Evolutionary conservation across 64 coral and sea anemone genomes (phyloP), one percentile per base, ranked within the genome.

Genomic region (Astreopora myriophthalma): DNA sequence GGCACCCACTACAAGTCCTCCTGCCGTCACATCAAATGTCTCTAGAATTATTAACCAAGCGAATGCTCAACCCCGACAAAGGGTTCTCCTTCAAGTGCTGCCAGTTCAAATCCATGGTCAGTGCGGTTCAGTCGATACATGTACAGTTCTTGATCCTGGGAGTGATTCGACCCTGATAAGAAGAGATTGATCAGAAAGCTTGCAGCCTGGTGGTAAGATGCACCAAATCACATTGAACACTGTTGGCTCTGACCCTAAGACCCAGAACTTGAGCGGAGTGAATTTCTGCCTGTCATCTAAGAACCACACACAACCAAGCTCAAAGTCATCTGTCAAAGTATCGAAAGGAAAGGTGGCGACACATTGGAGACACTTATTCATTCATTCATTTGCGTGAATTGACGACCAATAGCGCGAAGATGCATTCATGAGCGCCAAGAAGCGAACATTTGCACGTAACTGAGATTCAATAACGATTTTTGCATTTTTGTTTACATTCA

Each of bases 111-210:
- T 75, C 35, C 74, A 48, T 48, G 49, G 74, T 49, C 40, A 36
- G 25, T 35, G 64, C 9, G 27, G 31, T 28, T 3, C 46, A 20
- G 66, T 71, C 1, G 16, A 22, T 8, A 58, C 52, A 8, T 84
- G 35, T 3, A 40, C 67, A 31, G 33, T 73, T 2, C 57, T 87
- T 17, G 85, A 87, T 62, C 30, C 66, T 22, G 40, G 85, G 33
- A 71, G 85, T 87, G 85, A 87, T 22, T 52, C 85, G 2, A 73
- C 85, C 6, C 40, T 87, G 23, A 87, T 87, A 34, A 66, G 85
- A 27, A 73, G 49, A 40, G 85, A 87, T 25, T 35, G 46, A 36
- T 36, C 65, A n/a, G 85, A 73, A 6, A 65, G 14, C 20, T 37
- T 73, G 19, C 20, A 87, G 23, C 85, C 73, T 19, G 44, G 23